Evolutionary conservation across 2,113 vertebrate genomes (phyloP).

Genomic region (Panthera leo): DNA sequence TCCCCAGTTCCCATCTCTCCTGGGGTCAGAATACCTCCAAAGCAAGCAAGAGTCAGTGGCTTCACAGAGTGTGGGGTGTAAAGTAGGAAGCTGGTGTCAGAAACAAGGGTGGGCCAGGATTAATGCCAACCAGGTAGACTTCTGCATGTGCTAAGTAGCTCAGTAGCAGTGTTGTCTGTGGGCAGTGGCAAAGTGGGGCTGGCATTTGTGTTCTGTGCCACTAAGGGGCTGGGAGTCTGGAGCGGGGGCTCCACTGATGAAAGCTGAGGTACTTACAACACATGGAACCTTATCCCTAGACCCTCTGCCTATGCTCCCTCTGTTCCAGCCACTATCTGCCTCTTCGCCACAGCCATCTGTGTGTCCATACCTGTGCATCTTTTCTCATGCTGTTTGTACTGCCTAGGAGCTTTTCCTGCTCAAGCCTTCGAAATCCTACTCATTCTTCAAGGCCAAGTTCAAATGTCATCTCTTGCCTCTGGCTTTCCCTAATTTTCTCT

Average conservation of each 20-base stretch:
- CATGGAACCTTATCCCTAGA: too few species aligned
- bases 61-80: accelerated
- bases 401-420: not conserved
- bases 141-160: not conserved
- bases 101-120: not conserved
- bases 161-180: too few species aligned
- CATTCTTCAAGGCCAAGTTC: not conserved
- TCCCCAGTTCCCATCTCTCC: not conserved
- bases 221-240: not conserved
- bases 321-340: not conserved
- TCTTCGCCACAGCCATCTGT: not conserved
- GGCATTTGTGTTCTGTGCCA: not conserved
- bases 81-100: not conserved
- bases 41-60: too few species aligned
- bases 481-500: not conserved
- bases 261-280: not conserved
- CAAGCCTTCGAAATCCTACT: not conserved
- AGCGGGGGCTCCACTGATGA: not conserved
- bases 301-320: accelerated
- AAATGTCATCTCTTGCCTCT: not conserved
- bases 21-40: not conserved
- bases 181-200: not conserved
- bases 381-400: not conserved
- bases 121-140: not conserved
- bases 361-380: not conserved